Conservation (phyloP, 2,113 vertebrate species). For the Poicephalus meyeri region DNA sequence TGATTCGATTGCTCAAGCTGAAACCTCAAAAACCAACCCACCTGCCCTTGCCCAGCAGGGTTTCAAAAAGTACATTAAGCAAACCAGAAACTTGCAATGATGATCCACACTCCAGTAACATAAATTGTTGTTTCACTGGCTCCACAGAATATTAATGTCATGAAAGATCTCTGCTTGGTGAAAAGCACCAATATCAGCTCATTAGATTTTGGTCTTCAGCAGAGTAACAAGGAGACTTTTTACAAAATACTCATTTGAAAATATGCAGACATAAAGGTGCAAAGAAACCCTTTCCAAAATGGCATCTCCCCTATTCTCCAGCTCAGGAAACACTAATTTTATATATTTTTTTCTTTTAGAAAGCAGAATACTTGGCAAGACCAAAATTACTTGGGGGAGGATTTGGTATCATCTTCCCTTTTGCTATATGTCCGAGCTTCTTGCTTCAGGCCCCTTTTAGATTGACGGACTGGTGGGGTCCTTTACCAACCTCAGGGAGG, state of each 20-base stretch:
- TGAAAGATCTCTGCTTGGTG: not conserved
- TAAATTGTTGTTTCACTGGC: not conserved
- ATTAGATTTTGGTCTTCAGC: not conserved
- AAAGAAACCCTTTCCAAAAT: not conserved
- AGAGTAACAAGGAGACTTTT: not conserved
- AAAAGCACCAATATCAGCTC: not conserved
- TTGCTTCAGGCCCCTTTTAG: not conserved
- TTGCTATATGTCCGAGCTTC: rapidly evolving
- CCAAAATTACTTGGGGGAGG: not conserved
- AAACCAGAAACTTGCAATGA: not conserved
- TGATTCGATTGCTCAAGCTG: not conserved
- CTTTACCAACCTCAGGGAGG: not conserved
- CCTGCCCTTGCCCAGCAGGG: not conserved
- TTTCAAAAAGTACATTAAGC: not conserved
- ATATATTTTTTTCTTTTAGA: not conserved
- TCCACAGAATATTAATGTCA: not conserved
- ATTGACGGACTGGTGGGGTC: not conserved
- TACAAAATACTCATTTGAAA: not conserved
- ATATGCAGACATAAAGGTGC: not conserved
- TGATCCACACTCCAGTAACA: not conserved
- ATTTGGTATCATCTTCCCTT: not conserved
- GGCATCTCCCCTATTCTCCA: not conserved
- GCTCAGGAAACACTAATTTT: not conserved
- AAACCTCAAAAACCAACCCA: not conserved
- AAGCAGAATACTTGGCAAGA: not conserved